Conservation (phyloP, 2,797 vertebrate species). For the Pseudopleuronectes americanus region DNA sequence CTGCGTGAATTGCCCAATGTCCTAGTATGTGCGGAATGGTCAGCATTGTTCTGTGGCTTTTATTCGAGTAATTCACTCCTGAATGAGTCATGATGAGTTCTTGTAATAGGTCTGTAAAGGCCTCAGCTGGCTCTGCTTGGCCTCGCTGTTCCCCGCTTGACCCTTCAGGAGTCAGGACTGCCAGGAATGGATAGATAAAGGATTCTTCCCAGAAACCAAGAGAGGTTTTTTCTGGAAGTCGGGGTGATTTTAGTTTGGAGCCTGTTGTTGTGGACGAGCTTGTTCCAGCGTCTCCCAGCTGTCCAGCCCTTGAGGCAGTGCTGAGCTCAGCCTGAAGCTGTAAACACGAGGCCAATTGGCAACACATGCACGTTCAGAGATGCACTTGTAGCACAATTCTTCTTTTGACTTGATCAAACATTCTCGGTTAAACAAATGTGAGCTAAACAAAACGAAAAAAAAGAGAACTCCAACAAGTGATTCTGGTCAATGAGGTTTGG, state of each 20-base stretch:
- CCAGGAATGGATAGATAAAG: slow-evolving; percentile 45
- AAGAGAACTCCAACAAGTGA: slow-evolving; percentile 28
- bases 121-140: slow-evolving; percentile 3
- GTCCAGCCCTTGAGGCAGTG: slow-evolving; percentile 29
- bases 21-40: slow-evolving; percentile 18
- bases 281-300: slow-evolving; percentile 47
- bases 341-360: slow-evolving; percentile 51
- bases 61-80: slow-evolving; percentile 25
- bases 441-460: not conserved
- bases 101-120: slow-evolving; percentile 33
- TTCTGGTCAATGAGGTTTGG: slow-evolving; percentile 46
- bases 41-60: slow-evolving; percentile 28
- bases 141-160: slow-evolving; percentile 34
- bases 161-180: slow-evolving; percentile 35
- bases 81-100: slow-evolving; percentile 47
- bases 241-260: slow-evolving; percentile 40
- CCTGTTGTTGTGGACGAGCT: slow-evolving; percentile 18
- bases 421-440: slow-evolving; percentile 9
- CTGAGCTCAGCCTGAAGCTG: slow-evolving; percentile 33
- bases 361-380: slow-evolving; percentile 7
- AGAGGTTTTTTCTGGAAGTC: slow-evolving; percentile 45
- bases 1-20: not conserved
- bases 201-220: slow-evolving; percentile 32
- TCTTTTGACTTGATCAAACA: slow-evolving; percentile 30
- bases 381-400: slow-evolving; percentile 19